Percentiles rank a stretch among this genome's conserved stretches.
phyloP scores from a whole-genome alignment of 2,888 invertebrate species.

The Ganaspis brasiliensis region DNA sequence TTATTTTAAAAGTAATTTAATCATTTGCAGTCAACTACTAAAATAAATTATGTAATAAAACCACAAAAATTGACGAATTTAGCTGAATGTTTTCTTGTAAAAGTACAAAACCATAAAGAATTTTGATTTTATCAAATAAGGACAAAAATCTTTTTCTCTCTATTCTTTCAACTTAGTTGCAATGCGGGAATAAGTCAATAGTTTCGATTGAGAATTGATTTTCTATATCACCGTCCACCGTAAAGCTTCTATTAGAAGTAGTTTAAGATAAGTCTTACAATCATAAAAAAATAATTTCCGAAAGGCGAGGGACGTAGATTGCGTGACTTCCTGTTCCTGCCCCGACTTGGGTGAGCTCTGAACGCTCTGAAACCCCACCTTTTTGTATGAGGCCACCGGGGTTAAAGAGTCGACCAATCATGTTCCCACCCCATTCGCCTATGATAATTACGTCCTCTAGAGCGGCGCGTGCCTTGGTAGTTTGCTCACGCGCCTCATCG shows the following conservation, averaged over 20 bases:
- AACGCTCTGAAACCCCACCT: slow-evolving; percentile 56
- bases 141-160: too few relatives aligned
- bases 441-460: slow-evolving; percentile 76
- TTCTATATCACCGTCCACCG: background rate
- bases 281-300: slow-evolving; percentile 65
- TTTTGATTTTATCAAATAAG: too few relatives aligned
- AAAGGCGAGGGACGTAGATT: slow-evolving; percentile 64
- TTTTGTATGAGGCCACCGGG: slow-evolving; percentile 40
- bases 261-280: slow-evolving; percentile 69
- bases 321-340: slow-evolving; percentile 77
- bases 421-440: slow-evolving; percentile 61
- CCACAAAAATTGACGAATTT: too few relatives aligned
- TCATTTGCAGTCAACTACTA: background rate
- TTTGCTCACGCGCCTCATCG: slow-evolving; percentile 71
- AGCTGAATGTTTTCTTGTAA: too few relatives aligned
- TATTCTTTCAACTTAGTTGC: too few relatives aligned
- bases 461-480: slow-evolving; percentile 76
- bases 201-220: background rate
- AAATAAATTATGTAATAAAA: too few relatives aligned
- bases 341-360: slow-evolving; percentile 63
- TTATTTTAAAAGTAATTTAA: background rate
- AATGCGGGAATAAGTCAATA: background rate
- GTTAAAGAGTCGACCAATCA: slow-evolving; percentile 35
- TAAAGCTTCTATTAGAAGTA: slow-evolving; percentile 20
- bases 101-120: too few relatives aligned